Base-by-base conservation (phyloP, 2,113 vertebrate species). In the Phalacrocorax aristotelis region DNA sequence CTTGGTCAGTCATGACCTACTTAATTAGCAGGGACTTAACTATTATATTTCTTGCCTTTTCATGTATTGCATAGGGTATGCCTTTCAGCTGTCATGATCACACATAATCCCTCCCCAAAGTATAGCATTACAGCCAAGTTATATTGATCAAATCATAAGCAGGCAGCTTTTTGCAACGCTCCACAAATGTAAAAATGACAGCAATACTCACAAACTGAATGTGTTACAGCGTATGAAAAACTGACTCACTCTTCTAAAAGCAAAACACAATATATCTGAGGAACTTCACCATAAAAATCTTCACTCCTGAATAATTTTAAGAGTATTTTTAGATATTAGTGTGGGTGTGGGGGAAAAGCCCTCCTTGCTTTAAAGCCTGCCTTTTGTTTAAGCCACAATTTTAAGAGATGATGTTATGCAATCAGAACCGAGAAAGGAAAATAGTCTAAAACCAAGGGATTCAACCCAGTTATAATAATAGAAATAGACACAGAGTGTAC, bases 261-360 rank as follows among this genome's bases (percentile, higher is more conserved):
- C 51, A 86, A 94, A 96, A 89, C 48, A 83, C 40, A 95, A 89
- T 71, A 25, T 61, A 88, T 68, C 58, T 83, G n/a, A 90, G 78
- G 61, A 96, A 75, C 74, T 92, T 85, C n/a, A 78, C 52, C 64
- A 64, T 77, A 69, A 91, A 93, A 93, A 83, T 15, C 46, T 87
- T 79, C 75, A 40, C 62, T 93, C 57, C 57, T 95, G 81, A 96
- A 95, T 69, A 89, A 84, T 92, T 94, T 87, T 11, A 84, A 30
- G 46, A 65, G 44, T 96, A 97, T 96, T 96, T 97, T 94, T 96
- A 97, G 87, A 36, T 81, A 84, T 62, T 66, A 81, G 25, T 48
- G 93, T 94, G 75, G 93, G 92, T 55, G 87, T 90, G 26, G 44
- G 14, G 89, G 91, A 10, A 84, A 97, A 97, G 58, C 89, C 95